Base-by-base conservation (phyloP, 2,888 invertebrate genomes). In the Dryobota labecula region DNA sequence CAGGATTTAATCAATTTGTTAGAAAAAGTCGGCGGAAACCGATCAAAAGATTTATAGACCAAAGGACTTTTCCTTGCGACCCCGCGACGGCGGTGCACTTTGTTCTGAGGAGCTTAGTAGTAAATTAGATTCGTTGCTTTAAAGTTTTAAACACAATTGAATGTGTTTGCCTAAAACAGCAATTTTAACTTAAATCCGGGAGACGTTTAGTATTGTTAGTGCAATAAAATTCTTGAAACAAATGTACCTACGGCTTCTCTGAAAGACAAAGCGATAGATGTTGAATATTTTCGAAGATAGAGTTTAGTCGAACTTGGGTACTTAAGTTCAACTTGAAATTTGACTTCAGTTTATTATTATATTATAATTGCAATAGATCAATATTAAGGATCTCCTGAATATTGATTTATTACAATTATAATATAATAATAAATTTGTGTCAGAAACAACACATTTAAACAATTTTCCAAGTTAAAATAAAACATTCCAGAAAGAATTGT, bases 1-100 rank as follows among this genome's bases (percentile, higher is more conserved):
- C 38, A 61, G 83, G 76, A 81, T 84, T 85, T 82, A 88, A 88
- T 88, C 78, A 87, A 88, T 86, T 85, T 86, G 82, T 78, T 83
- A 77, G 73, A 83, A 84, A 84, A 86, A 86, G 73, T 83, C 83
- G 57, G 30, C 58, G 72, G 64, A 70, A 77, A 67, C 73, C 80
- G 79, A 85, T 85, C 81, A 84, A 85, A 85, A 83, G 87, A 86
- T 88, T 89, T 88, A 87, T 70, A 74, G 61, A 60, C 65, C 51
- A 54, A 68, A 72, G 43, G n/a, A 60, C 9, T 64, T 76, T 65
- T 57, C n/a, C 41, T 43, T 41, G 7, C 27, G 47, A 33, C n/a
- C 7, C 51, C n/a, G 7, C 27, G 47, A 33, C n/a, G 5, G 45
- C n/a, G 33, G 49, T 71, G 69, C 75, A 74, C 60, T 70, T 70